phyloP scores from a whole-genome alignment of 2,888 invertebrate genomes.

The Megastigmus dorsalis region DNA sequence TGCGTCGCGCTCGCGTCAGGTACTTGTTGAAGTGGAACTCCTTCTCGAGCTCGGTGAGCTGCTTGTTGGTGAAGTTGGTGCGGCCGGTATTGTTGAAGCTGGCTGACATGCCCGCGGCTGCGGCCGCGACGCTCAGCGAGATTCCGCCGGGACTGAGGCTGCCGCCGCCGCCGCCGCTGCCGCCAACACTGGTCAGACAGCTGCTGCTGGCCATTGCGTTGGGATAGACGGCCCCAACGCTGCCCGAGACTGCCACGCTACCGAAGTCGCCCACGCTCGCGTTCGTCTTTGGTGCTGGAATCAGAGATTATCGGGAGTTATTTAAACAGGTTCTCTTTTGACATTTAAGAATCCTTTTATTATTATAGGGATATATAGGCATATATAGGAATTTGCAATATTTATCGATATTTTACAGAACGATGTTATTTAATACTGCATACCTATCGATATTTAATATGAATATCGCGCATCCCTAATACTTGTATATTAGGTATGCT shows the following conservation, averaged over 20 bases:
- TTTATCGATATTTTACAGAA: too few relatives aligned
- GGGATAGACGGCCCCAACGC: too few relatives aligned
- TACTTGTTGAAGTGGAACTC: constrained; percentile 99
- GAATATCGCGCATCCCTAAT: too few relatives aligned
- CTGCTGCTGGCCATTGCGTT: too few relatives aligned
- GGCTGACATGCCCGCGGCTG: constrained; percentile 56
- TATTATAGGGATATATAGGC: too few relatives aligned
- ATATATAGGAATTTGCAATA: too few relatives aligned
- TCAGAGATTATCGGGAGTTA: constrained; percentile 29
- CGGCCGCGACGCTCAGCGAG: constrained; percentile 35
- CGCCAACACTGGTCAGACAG: not conserved
- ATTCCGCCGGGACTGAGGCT: constrained; percentile 60
- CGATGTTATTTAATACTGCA: too few relatives aligned
- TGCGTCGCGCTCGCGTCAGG: constrained; percentile 95
- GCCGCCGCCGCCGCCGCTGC: constrained; percentile 53
- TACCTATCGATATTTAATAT: too few relatives aligned
- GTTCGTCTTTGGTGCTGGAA: constrained; percentile 69
- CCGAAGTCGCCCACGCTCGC: constrained; percentile 65
- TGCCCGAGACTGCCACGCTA: constrained; percentile 52
- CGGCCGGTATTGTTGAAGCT: constrained; percentile 89
- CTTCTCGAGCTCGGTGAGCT: constrained; percentile 98
- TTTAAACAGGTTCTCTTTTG: too few relatives aligned
- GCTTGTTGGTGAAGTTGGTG: constrained; percentile 99
- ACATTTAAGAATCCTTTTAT: too few relatives aligned
- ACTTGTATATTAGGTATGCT: too few relatives aligned